Percentiles rank a stretch among this genome's conserved stretches.
These are phyloP conservation scores for Pterostichus niger DNA, from an alignment of 2,888 invertebrate species.

Conservation along the genomic window DNA sequence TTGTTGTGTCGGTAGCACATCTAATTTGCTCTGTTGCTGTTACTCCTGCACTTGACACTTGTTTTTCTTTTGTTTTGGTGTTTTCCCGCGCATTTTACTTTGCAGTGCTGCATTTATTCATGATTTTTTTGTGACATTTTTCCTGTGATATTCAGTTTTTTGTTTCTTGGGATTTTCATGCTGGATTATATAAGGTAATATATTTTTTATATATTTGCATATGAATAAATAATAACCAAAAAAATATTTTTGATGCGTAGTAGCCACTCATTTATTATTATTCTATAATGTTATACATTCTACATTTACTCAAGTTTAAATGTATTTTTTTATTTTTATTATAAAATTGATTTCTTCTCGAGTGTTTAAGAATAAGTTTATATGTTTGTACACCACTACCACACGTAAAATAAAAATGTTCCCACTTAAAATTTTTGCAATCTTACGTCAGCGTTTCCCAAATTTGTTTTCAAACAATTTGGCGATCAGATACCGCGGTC, in stretches of 20 bases:
- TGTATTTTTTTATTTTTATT: too few species aligned
- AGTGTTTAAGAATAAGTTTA: background rate
- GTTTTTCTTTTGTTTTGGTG: background rate
- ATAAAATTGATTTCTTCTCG: background rate
- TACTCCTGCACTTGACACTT: background rate
- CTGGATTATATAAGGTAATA: conserved; percentile 31
- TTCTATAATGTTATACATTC: too few species aligned
- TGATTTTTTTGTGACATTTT: too few species aligned
- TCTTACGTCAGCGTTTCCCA: conserved; percentile 28
- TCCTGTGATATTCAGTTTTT: too few species aligned
- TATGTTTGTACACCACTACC: background rate
- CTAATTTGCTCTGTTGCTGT: background rate
- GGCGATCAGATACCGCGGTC: background rate
- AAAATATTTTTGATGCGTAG: too few species aligned
- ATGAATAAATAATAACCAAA: too few species aligned
- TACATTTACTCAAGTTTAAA: too few species aligned
- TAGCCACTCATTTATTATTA: too few species aligned
- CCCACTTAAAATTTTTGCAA: conserved; percentile 23
- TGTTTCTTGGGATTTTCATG: background rate
- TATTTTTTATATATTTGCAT: too few species aligned
- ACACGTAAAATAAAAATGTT: conserved; percentile 5
- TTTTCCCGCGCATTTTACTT: conserved; percentile 12
- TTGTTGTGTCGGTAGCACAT: conserved; percentile 8
- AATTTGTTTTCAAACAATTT: conserved; percentile 10
- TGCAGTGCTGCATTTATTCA: background rate